These are phyloP conservation scores for Acestrorhynchus altus DNA, from an alignment of 2,797 vertebrate species.

Conservation along the genomic window DNA sequence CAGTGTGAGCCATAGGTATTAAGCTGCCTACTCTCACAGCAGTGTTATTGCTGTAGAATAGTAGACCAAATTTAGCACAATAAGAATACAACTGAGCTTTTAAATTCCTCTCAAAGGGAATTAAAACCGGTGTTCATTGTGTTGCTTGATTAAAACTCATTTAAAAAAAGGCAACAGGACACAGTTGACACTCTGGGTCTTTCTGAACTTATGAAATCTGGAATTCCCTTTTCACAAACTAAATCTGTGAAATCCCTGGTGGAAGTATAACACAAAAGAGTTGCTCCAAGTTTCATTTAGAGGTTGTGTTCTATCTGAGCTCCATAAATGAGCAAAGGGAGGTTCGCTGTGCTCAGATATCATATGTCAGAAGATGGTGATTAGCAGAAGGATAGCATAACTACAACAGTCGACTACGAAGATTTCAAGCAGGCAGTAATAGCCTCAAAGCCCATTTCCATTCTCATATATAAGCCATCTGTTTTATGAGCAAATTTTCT, in stretches of 20 bases:
- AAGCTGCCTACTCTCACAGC: background rate
- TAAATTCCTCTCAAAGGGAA: slow-evolving; percentile 11
- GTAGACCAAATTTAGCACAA: slow-evolving; percentile 18
- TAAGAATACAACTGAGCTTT: background rate
- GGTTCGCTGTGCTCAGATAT: background rate
- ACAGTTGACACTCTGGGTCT: background rate
- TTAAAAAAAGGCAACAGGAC: background rate
- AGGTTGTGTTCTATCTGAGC: background rate
- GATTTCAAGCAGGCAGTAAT: background rate
- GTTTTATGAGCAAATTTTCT: background rate
- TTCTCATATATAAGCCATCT: slow-evolving; percentile 3
- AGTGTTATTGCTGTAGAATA: background rate
- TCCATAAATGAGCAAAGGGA: background rate
- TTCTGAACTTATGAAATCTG: background rate
- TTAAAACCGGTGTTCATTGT: slow-evolving; percentile 32
- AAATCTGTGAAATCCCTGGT: background rate
- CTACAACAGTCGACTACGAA: background rate
- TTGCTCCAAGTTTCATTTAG: background rate
- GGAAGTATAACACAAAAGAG: background rate
- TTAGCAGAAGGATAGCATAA: background rate
- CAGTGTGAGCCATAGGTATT: background rate
- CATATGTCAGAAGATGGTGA: background rate
- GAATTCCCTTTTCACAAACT: background rate
- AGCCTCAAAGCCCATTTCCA: background rate
- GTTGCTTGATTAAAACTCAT: slow-evolving; percentile 3